Conservation (phyloP, 2,113 vertebrate genomes). For the Spea multiplicata region DNA sequence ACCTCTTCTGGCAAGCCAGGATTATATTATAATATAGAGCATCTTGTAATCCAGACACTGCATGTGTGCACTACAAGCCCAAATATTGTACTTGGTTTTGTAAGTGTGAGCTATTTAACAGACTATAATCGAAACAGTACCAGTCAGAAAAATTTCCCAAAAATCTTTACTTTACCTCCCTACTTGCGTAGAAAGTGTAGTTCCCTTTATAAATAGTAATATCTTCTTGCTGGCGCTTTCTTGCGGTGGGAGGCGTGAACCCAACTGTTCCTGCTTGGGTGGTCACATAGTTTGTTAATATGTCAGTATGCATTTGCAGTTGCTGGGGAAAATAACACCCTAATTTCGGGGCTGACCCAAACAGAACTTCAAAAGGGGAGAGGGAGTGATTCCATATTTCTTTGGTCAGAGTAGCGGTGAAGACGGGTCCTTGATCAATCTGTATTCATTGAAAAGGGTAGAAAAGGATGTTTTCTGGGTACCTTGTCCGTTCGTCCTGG, state of each 20-base stretch:
- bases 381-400: slow-evolving; percentile 20
- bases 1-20: too few species aligned
- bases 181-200: background rate
- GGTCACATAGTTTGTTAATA: background rate
- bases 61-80: background rate
- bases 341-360: background rate
- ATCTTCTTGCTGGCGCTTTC: background rate
- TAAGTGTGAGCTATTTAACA: too few species aligned
- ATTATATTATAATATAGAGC: too few species aligned
- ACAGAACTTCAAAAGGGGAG: too few species aligned
- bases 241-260: background rate
- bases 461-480: too few species aligned
- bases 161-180: background rate
- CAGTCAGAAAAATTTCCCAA: background rate
- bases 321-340: background rate
- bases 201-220: background rate
- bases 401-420: background rate
- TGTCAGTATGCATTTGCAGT: background rate
- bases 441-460: too few species aligned
- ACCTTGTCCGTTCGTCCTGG: too few species aligned
- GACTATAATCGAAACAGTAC: too few species aligned
- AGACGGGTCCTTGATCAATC: background rate
- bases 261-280: background rate
- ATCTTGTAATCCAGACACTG: too few species aligned
- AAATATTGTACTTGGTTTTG: too few species aligned